Conservation (phyloP, 1,140 invertebrate species). For the Drosophila mayri region DNA sequence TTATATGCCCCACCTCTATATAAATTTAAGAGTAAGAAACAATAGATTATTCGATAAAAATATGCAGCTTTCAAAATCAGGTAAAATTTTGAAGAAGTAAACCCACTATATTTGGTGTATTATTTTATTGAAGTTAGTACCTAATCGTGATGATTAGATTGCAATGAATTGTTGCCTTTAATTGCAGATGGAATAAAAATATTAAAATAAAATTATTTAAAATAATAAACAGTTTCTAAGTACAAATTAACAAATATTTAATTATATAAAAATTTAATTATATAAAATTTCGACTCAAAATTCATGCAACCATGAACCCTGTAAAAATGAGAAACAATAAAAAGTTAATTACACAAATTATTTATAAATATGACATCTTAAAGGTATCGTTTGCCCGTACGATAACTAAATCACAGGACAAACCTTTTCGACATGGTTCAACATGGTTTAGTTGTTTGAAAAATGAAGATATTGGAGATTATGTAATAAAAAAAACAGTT, state of each 20-base stretch:
- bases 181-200: background rate
- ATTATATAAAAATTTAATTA: background rate
- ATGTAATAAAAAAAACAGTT: too few species aligned
- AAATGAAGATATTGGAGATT: too few species aligned
- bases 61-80: background rate
- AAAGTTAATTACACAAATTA: background rate
- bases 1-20: background rate
- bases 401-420: too few species aligned
- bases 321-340: conserved; percentile 5
- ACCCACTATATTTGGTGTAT: background rate
- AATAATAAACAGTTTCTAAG: background rate
- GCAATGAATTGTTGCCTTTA: conserved; percentile 1
- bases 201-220: too few species aligned
- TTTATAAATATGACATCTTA: too few species aligned
- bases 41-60: background rate
- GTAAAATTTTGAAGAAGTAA: background rate
- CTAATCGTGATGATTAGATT: background rate
- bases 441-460: too few species aligned
- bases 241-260: background rate
- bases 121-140: background rate
- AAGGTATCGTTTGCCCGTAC: too few species aligned
- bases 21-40: background rate
- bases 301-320: background rate
- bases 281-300: background rate
- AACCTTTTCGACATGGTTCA: too few species aligned